phyloP scores from a whole-genome alignment of 2,888 invertebrate species.

The Papilio gigon region DNA sequence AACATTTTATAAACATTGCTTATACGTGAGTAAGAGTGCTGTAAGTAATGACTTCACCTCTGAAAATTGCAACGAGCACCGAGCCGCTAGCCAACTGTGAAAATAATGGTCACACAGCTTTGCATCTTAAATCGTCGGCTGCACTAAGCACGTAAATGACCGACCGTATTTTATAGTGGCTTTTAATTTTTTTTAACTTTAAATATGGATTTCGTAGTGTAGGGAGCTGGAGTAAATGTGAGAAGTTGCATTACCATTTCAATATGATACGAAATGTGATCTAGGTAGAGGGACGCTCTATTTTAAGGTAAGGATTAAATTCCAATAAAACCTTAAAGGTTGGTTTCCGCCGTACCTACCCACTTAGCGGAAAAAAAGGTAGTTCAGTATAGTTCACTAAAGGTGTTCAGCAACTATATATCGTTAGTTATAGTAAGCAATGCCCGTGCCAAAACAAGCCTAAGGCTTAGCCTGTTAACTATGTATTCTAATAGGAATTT shows the following conservation, averaged over 20 bases:
- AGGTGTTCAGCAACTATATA: neutral
- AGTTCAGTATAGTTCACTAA: no score
- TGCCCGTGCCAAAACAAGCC: neutral
- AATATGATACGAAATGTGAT: neutral
- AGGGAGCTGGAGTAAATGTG: neutral
- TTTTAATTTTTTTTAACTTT: slow-evolving; percentile 12
- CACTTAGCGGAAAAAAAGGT: no score
- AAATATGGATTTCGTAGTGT: slow-evolving; percentile 24
- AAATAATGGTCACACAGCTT: slow-evolving; percentile 21
- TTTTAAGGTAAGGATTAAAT: no score
- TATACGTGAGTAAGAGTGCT: neutral
- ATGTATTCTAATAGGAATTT: neutral
- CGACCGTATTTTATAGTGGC: slow-evolving; percentile 20
- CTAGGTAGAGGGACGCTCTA: neutral
- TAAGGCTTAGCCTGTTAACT: no score
- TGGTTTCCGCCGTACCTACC: no score
- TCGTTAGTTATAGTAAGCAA: neutral
- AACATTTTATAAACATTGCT: neutral
- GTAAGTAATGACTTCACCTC: slow-evolving; percentile 17
- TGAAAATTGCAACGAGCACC: slow-evolving; percentile 27
- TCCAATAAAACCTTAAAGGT: no score
- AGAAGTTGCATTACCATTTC: neutral
- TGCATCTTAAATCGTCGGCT: slow-evolving; percentile 3
- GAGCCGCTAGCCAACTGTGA: slow-evolving; percentile 46
- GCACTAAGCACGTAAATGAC: slow-evolving; percentile 26